Evolutionary conservation across 2,888 invertebrate genomes (phyloP).

Genomic region (Caenorhabditis becei): DNA sequence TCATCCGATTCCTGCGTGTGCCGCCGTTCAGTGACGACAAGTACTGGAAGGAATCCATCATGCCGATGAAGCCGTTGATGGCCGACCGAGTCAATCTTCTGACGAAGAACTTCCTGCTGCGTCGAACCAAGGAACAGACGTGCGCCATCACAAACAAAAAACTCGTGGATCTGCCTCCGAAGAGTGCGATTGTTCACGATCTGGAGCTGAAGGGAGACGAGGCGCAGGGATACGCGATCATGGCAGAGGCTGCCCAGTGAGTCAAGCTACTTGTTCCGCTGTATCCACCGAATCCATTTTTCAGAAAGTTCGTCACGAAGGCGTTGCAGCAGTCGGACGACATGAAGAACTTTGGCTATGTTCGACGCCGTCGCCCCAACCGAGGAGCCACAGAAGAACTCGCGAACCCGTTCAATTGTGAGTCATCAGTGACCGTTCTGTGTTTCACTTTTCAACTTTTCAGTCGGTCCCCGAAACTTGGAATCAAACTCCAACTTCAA

Average conservation of each 20-base stretch:
- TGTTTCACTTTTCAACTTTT: slow-evolving; percentile 24
- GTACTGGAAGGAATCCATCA: slow-evolving; percentile 95
- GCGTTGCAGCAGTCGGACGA: slow-evolving; percentile 50
- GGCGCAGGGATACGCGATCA: slow-evolving; percentile 79
- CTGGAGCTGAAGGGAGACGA: slow-evolving; percentile 81
- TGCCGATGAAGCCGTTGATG: slow-evolving; percentile 81
- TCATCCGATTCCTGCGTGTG: slow-evolving; percentile 88
- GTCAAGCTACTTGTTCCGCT: neutral
- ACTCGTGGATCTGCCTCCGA: slow-evolving; percentile 79
- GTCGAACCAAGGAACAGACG: slow-evolving; percentile 90
- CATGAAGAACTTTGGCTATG: slow-evolving; percentile 42
- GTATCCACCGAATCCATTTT: slow-evolving; percentile 18
- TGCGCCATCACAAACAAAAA: slow-evolving; percentile 81
- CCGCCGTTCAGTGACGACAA: slow-evolving; percentile 92
- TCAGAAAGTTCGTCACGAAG: slow-evolving; percentile 81
- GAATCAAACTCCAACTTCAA: slow-evolving; percentile 57
- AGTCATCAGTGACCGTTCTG: neutral
- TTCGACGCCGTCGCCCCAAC: slow-evolving; percentile 34
- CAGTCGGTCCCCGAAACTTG: slow-evolving; percentile 65
- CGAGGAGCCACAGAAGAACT: slow-evolving; percentile 50
- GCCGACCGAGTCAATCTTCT: slow-evolving; percentile 88
- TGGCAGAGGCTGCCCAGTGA: slow-evolving; percentile 76
- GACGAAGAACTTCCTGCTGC: slow-evolving; percentile 90
- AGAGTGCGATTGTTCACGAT: slow-evolving; percentile 77
- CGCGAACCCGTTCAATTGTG: slow-evolving; percentile 73